Conservation (phyloP, 1,140 invertebrate species). For the Marisa cornuarietis region DNA sequence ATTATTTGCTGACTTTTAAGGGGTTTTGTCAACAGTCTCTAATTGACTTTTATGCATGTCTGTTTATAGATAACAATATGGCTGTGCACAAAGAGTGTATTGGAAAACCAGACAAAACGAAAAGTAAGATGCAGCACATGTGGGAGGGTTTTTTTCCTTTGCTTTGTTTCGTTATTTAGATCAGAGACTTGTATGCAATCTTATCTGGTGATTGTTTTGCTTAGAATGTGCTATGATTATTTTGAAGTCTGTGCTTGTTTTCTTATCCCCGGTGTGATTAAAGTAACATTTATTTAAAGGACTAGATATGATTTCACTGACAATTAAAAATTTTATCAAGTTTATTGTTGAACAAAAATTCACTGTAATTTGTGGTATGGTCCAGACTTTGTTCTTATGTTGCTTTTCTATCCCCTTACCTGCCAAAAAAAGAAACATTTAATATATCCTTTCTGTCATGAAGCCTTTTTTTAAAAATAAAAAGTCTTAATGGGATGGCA, state of each 20-base stretch:
- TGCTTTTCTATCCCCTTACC: not conserved
- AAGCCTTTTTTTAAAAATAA: not conserved
- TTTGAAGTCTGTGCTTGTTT: not conserved
- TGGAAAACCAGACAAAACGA: constrained; percentile 42
- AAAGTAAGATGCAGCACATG: constrained; percentile 4
- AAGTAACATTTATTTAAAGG: no score
- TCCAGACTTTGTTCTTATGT: not conserved
- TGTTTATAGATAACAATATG: constrained; percentile 54
- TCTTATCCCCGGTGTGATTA: not conserved
- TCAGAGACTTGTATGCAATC: not conserved
- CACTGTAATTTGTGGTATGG: no score
- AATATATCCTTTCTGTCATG: not conserved
- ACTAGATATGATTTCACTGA: no score
- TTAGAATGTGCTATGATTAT: not conserved
- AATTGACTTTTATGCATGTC: constrained; percentile 12
- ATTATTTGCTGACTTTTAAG: no score
- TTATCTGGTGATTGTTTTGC: not conserved
- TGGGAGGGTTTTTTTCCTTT: not conserved
- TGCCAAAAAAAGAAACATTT: not conserved
- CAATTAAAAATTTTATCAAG: no score
- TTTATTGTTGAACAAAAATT: no score
- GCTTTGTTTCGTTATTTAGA: not conserved
- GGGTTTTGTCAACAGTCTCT: not conserved
- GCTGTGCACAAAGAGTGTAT: constrained; percentile 65
- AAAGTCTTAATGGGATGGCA: no score